Evolutionary conservation across 2,797 vertebrate genomes (phyloP), one percentile per base, ranked within the genome.

Genomic region (Lycodopsis pacificus): DNA sequence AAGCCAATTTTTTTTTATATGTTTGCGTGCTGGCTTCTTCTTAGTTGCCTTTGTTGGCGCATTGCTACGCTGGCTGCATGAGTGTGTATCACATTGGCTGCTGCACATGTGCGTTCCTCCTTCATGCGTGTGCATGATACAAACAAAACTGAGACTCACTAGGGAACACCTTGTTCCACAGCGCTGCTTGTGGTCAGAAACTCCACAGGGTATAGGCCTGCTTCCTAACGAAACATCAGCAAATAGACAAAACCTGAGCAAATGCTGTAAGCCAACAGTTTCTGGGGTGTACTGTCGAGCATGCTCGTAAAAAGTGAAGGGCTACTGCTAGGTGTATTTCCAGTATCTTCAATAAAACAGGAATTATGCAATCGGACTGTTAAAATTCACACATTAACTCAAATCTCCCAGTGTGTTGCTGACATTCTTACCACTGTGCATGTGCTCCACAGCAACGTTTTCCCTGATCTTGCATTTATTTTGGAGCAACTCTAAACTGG

Each of bases 401-500:
- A 4, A 30, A n/a, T 14, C 20, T 53, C 20, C 9, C 9, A 4
- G 4, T 12, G n/a, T 9, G 51, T 53, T 42, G 7, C 27, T 44
- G n/a, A 71, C 30, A 17, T 62, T 66, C 12, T 4, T 63, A 20
- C 22, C 15, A 27, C 14, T 32, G 7, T 58, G 11, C 27, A 13
- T 15, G n/a, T 46, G 42, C 51, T 30, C 0, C 4, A n/a, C 27
- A 22, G 7, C 27, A 30, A 32, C 11, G 4, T 42, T 67, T 51
- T 59, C 6, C 20, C 13, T 48, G 12, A 27, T 49, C 17, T 17
- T 38, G 15, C 49, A 14, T 80, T 20, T 53, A 13, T 49, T 49
- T 66, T 67, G 36, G 40, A 13, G 44, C 58, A 46, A 11, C 27
- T 71, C 73, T 68, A 13, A 56, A 59, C 36, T 53, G 5, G 19